phyloP scores from a whole-genome alignment of 2,113 vertebrate genomes.

The Neodon shergylaensis region DNA sequence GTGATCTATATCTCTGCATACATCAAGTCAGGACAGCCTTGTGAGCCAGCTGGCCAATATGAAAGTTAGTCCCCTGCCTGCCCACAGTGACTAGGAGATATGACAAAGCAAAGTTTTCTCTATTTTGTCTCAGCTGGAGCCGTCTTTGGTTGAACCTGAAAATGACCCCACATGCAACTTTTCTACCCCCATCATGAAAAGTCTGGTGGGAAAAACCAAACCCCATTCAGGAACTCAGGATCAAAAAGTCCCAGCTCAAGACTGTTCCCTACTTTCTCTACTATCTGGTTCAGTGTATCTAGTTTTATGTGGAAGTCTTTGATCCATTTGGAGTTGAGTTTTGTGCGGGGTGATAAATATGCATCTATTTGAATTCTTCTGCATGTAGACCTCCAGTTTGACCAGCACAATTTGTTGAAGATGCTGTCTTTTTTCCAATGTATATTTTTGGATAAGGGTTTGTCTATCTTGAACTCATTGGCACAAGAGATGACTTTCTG shows the following conservation, averaged over 20 bases:
- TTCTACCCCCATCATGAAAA: neutral
- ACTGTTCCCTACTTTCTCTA: neutral
- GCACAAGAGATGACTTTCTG: neutral
- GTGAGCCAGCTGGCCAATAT: too few species aligned
- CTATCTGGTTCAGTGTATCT: neutral
- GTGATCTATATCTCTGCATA: neutral
- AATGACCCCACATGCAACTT: neutral
- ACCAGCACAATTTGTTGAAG: neutral
- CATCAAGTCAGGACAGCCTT: neutral
- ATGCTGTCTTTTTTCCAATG: neutral
- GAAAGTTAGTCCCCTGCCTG: neutral
- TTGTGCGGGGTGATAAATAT: too few species aligned
- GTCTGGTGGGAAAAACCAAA: neutral
- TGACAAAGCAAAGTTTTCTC: neutral
- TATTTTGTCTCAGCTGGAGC: neutral
- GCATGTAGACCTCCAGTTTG: neutral
- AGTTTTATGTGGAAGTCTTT: neutral
- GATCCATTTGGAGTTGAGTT: neutral
- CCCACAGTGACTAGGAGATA: neutral
- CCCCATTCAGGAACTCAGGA: neutral
- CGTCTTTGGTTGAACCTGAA: neutral
- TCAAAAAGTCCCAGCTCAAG: neutral
- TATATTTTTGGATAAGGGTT: neutral
- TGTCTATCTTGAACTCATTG: neutral
- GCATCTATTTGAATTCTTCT: neutral